A percentile compares a stretch with the other conserved stretches of the same genome.
These are phyloP conservation scores for Chrysolina americana DNA, from an alignment of 2,888 invertebrate species.

Conservation along the genomic window DNA sequence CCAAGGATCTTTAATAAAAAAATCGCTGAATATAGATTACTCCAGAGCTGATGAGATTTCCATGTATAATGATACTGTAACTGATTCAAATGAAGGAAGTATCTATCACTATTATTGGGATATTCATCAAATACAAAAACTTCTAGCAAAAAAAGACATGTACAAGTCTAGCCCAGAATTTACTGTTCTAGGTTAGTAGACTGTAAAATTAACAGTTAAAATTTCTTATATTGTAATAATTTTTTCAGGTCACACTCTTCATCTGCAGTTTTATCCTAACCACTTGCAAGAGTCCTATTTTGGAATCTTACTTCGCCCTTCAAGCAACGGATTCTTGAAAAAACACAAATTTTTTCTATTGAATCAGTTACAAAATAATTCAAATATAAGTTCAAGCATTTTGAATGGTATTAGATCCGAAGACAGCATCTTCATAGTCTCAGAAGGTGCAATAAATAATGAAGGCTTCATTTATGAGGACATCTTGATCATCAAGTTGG, in stretches of 20 bases:
- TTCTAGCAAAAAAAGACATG: conserved; percentile 56
- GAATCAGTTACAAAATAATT: conserved; percentile 41
- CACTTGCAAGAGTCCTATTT: conserved; percentile 56
- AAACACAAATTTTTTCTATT: conserved; percentile 66
- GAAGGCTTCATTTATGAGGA: conserved; percentile 70
- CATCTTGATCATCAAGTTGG: conserved; percentile 72
- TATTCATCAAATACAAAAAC: conserved; percentile 57
- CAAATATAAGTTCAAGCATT: conserved; percentile 55
- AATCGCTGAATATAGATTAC: neutral
- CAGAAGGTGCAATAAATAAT: conserved; percentile 69
- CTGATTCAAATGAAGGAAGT: conserved; percentile 56
- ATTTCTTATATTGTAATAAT: neutral
- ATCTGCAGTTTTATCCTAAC: conserved; percentile 61
- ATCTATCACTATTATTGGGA: conserved; percentile 65
- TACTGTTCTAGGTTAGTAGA: conserved; percentile 55
- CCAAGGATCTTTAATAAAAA: neutral
- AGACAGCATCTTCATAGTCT: conserved; percentile 66
- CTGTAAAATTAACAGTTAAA: neutral
- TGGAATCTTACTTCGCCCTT: conserved; percentile 57
- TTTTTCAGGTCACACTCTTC: conserved; percentile 61
- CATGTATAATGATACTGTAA: conserved; percentile 60
- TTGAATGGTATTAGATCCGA: conserved; percentile 55
- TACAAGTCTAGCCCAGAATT: conserved; percentile 59
- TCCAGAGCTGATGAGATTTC: conserved; percentile 54
- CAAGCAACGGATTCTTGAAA: conserved; percentile 56